phyloP scores from a whole-genome alignment of 2,113 vertebrate species.

The Australoheros scitulus region DNA sequence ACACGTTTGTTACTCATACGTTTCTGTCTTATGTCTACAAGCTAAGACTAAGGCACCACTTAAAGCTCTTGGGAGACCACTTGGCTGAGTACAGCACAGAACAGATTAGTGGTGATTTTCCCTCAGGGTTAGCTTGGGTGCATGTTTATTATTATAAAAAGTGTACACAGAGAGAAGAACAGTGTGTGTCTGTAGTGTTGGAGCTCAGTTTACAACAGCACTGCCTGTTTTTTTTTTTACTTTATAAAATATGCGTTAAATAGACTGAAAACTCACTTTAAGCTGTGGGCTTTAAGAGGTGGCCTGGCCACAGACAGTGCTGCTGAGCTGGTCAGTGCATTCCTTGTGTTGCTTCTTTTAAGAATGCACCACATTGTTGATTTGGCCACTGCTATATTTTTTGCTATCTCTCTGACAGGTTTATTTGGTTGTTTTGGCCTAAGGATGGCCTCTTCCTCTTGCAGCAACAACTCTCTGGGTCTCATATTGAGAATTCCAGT shows the following conservation, averaged over 20 bases:
- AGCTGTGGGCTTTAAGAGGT: too few relatives aligned
- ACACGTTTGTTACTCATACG: neutral
- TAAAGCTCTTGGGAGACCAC: neutral
- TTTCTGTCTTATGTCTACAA: neutral
- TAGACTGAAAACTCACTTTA: neutral
- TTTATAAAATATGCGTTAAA: neutral
- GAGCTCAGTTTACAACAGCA: neutral
- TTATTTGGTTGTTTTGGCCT: neutral
- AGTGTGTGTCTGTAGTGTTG: neutral
- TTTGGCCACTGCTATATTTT: neutral
- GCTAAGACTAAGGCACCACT: neutral
- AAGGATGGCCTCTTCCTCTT: neutral
- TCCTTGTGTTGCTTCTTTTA: neutral
- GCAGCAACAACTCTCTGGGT: neutral
- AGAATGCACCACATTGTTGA: neutral
- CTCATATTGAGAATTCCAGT: neutral
- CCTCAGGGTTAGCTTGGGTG: neutral
- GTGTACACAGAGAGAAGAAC: neutral
- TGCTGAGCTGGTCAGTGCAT: neutral
- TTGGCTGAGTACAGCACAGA: neutral
- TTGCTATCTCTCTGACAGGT: fast-evolving
- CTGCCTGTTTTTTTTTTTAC: neutral
- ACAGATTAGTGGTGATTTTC: neutral
- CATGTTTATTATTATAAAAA: neutral
- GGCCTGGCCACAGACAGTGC: too few relatives aligned